phyloP scores from a whole-genome alignment of 2,797 vertebrate species.

The Eulemur coronatus region DNA sequence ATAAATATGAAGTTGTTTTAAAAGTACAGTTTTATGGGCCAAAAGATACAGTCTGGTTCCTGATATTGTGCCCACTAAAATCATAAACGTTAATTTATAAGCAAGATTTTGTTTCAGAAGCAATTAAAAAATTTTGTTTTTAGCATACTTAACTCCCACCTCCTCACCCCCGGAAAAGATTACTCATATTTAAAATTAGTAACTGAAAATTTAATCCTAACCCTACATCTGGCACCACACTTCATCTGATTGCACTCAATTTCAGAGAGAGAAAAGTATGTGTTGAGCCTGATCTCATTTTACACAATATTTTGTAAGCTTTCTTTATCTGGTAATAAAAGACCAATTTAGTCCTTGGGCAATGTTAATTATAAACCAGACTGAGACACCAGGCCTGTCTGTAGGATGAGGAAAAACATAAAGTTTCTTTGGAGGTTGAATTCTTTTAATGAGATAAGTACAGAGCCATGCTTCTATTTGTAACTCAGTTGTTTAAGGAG shows the following conservation, averaged over 20 bases:
- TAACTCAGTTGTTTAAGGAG: conserved; percentile 56
- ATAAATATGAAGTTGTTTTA: conserved; percentile 27
- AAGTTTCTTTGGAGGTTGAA: conserved; percentile 56
- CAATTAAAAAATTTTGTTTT: conserved; percentile 18
- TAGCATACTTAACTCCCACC: conserved; percentile 37
- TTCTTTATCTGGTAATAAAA: conserved; percentile 70
- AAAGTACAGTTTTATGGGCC: conserved; percentile 28
- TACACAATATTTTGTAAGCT: conserved; percentile 61
- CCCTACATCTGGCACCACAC: conserved; percentile 65
- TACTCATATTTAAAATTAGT: conserved; percentile 68
- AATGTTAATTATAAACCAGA: conserved; percentile 54
- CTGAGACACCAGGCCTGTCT: neutral
- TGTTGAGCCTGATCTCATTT: conserved; percentile 42
- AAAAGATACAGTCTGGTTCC: conserved; percentile 59
- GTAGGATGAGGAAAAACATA: conserved; percentile 42
- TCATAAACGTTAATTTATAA: conserved; percentile 51
- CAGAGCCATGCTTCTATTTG: conserved; percentile 33
- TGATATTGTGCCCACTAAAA: conserved; percentile 12
- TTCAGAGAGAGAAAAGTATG: conserved; percentile 60
- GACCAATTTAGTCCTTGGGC: conserved; percentile 55
- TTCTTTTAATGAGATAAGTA: conserved; percentile 65
- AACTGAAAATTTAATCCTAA: conserved; percentile 75
- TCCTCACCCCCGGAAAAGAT: conserved; percentile 45
- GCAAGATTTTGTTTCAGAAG: conserved; percentile 50
- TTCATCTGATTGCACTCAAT: conserved; percentile 62